phyloP scores from a whole-genome alignment of 2,888 invertebrate species.

The Patella pellucida region DNA sequence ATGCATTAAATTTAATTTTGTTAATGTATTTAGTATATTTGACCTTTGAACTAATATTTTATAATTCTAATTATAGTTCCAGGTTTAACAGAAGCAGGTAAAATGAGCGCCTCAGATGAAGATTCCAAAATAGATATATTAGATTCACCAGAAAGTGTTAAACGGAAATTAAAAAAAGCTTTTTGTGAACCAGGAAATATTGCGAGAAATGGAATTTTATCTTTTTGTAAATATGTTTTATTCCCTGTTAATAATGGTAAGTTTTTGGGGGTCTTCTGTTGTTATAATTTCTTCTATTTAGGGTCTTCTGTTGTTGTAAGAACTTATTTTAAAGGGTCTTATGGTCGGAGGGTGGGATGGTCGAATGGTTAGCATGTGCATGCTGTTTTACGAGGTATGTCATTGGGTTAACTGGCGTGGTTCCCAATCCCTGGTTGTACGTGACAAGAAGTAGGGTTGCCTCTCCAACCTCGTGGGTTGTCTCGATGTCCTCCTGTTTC shows the following conservation, averaged over 20 bases:
- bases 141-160: conserved; percentile 88
- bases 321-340: too few species aligned
- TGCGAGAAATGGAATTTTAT: conserved; percentile 92
- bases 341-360: accelerated
- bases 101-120: conserved; percentile 98
- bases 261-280: background rate
- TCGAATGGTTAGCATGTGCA: too few species aligned
- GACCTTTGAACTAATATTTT: background rate
- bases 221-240: conserved; percentile 94
- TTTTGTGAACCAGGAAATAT: conserved; percentile 83
- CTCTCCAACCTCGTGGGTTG: too few species aligned
- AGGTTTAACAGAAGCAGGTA: conserved; percentile 67
- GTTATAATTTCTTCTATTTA: too few species aligned
- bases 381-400: too few species aligned
- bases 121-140: conserved; percentile 98
- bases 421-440: too few species aligned
- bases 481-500: too few species aligned
- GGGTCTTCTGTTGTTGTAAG: too few species aligned
- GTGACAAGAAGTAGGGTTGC: too few species aligned
- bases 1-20: background rate
- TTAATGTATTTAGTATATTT: background rate
- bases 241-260: conserved; percentile 74
- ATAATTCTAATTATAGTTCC: conserved; percentile 60
- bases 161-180: conserved; percentile 87
- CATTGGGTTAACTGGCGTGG: too few species aligned